phyloP scores from a whole-genome alignment of 2,113 vertebrate species.

The Sorex araneus region DNA sequence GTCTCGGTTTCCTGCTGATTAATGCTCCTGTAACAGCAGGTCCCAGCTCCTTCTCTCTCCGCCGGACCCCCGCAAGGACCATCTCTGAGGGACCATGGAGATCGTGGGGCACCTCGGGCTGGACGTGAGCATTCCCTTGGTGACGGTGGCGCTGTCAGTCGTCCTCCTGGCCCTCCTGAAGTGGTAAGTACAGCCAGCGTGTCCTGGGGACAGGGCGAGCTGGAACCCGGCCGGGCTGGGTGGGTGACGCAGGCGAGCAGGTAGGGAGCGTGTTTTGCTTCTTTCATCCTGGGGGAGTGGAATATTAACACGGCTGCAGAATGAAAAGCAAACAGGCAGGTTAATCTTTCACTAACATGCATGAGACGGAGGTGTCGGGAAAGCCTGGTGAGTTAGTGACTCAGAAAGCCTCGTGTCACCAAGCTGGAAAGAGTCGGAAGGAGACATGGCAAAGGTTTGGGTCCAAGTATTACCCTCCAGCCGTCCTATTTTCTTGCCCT shows the following conservation, averaged over 20 bases:
- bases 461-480: background rate
- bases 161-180: slow-evolving; percentile 91
- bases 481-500: background rate
- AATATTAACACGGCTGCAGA: slow-evolving; percentile 80
- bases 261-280: slow-evolving; percentile 69
- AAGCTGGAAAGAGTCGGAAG: slow-evolving; percentile 70
- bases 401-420: slow-evolving; percentile 57
- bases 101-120: slow-evolving; percentile 77
- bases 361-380: slow-evolving; percentile 70
- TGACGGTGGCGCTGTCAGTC: slow-evolving; percentile 88
- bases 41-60: background rate
- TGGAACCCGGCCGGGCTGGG: background rate
- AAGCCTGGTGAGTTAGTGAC: slow-evolving; percentile 67
- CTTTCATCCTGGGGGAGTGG: slow-evolving; percentile 79
- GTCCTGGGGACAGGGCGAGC: background rate
- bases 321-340: slow-evolving; percentile 82
- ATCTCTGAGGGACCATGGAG: slow-evolving; percentile 82
- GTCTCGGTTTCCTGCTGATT: slow-evolving; percentile 57
- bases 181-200: slow-evolving; percentile 89
- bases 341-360: slow-evolving; percentile 84
- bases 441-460: slow-evolving; percentile 43
- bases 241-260: background rate
- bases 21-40: slow-evolving; percentile 40
- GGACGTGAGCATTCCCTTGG: slow-evolving; percentile 78
- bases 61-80: background rate